Conservation (phyloP, 2,888 invertebrate genomes). For the Pedicia rivosa region DNA sequence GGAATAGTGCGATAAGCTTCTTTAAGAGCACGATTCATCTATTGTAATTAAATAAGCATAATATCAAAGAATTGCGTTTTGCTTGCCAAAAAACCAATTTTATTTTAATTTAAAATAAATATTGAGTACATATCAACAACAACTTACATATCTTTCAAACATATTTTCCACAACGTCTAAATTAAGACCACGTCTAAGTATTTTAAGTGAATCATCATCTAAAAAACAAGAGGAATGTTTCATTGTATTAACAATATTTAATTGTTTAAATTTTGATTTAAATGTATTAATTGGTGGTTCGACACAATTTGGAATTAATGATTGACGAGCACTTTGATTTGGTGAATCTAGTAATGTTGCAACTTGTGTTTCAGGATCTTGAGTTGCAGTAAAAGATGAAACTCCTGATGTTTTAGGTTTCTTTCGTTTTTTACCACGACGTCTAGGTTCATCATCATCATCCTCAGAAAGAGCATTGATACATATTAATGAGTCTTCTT, state of each 20-base stretch:
- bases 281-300: slow-evolving; percentile 23
- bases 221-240: slow-evolving; percentile 21
- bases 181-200: slow-evolving; percentile 25
- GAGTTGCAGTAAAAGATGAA: slow-evolving; percentile 20
- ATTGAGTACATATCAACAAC: background rate
- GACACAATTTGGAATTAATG: slow-evolving; percentile 35
- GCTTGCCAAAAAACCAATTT: no score
- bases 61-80: no score
- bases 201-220: slow-evolving; percentile 26
- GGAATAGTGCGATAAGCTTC: slow-evolving; percentile 27
- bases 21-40: slow-evolving; percentile 25
- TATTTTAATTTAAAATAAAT: no score
- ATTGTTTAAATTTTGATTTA: slow-evolving; percentile 21
- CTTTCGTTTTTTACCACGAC: slow-evolving; percentile 40
- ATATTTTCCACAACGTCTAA: slow-evolving; percentile 28
- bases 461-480: slow-evolving; percentile 23
- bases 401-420: slow-evolving; percentile 20
- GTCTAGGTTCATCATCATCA: slow-evolving; percentile 30
- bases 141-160: slow-evolving; percentile 26
- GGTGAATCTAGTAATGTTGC: slow-evolving; percentile 48
- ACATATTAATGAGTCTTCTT: slow-evolving; percentile 16
- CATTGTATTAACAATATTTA: background rate
- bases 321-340: slow-evolving; percentile 49
- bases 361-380: slow-evolving; percentile 58
- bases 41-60: background rate